Percentiles rank a stretch among this genome's conserved stretches.
These are phyloP conservation scores for Euborellia annulipes DNA, from an alignment of 1,140 invertebrate genomes.

Conservation along the genomic window DNA sequence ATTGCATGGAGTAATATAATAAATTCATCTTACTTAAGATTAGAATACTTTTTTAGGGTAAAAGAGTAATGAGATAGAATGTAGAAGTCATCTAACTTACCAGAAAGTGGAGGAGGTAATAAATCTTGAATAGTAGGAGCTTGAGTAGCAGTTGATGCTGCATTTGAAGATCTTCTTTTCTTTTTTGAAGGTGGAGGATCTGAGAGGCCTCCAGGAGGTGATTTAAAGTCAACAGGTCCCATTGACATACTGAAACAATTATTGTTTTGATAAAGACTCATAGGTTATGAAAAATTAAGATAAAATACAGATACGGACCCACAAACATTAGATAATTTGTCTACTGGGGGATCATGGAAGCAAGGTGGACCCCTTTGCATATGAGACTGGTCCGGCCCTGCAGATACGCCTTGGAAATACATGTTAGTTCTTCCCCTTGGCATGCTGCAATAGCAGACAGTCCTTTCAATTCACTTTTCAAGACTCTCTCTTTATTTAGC, in stretches of 20 bases:
- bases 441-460: no score
- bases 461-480: no score
- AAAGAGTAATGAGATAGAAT: no score
- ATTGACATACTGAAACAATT: slow-evolving; percentile 31
- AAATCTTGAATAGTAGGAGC: slow-evolving; percentile 47
- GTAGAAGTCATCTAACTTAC: slow-evolving; percentile 22
- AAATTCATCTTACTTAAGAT: no score
- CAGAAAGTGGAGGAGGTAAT: slow-evolving; percentile 63
- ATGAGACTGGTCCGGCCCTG: slow-evolving; percentile 6
- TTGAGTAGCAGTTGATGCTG: slow-evolving; percentile 28
- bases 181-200: slow-evolving; percentile 42
- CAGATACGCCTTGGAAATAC: slow-evolving; percentile 17
- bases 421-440: slow-evolving; percentile 23
- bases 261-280: slow-evolving; percentile 10
- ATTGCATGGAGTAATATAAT: no score
- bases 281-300: background rate
- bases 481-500: no score
- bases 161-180: slow-evolving; percentile 31
- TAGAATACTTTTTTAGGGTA: no score
- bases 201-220: slow-evolving; percentile 31
- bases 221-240: slow-evolving; percentile 35
- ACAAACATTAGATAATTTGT: slow-evolving; percentile 2
- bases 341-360: slow-evolving; percentile 8
- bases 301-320: background rate
- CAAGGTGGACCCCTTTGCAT: slow-evolving; percentile 8